These are phyloP conservation scores for Sphaerophoria taeniata DNA, from an alignment of 2,888 invertebrate species.

Conservation along the genomic window DNA sequence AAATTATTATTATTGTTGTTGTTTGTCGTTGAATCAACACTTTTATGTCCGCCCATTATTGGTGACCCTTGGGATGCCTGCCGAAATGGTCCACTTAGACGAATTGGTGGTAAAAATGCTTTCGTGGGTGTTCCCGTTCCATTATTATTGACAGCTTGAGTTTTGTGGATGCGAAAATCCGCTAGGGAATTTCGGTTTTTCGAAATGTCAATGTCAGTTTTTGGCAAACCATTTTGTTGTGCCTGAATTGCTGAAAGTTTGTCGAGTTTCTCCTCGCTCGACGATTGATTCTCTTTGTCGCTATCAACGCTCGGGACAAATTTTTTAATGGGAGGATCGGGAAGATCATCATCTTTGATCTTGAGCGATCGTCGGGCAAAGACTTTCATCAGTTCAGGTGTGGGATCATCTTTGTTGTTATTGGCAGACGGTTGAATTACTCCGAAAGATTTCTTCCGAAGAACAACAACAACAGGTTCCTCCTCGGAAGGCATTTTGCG, in stretches of 20 bases:
- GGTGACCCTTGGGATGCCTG: conserved; percentile 45
- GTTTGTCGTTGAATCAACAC: conserved; percentile 75
- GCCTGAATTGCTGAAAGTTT: conserved; percentile 78
- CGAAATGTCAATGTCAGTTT: conserved; percentile 66
- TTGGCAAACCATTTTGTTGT: conserved; percentile 60
- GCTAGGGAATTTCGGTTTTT: conserved; percentile 80
- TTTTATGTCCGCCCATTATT: conserved; percentile 41
- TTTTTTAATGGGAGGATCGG: conserved; percentile 83
- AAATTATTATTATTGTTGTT: conserved; percentile 76
- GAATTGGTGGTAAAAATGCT: conserved; percentile 79
- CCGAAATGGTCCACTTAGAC: conserved; percentile 76
- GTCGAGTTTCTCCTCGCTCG: conserved; percentile 83
- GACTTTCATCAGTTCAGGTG: conserved; percentile 92
- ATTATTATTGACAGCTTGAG: conserved; percentile 62
- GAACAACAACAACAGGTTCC: conserved; percentile 77
- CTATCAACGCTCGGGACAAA: conserved; percentile 87
- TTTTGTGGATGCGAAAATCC: conserved; percentile 78
- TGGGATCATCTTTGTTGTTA: conserved; percentile 85
- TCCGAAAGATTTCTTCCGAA: conserved; percentile 82
- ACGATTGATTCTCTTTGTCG: conserved; percentile 88
- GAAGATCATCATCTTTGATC: conserved; percentile 89
- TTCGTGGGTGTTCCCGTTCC: conserved; percentile 66
- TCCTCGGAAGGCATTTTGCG: conserved; percentile 73
- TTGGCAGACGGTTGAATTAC: conserved; percentile 71
- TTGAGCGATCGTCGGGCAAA: conserved; percentile 92